Conservation (phyloP, 2,888 invertebrate genomes). For the Leptinotarsa haldemani region DNA sequence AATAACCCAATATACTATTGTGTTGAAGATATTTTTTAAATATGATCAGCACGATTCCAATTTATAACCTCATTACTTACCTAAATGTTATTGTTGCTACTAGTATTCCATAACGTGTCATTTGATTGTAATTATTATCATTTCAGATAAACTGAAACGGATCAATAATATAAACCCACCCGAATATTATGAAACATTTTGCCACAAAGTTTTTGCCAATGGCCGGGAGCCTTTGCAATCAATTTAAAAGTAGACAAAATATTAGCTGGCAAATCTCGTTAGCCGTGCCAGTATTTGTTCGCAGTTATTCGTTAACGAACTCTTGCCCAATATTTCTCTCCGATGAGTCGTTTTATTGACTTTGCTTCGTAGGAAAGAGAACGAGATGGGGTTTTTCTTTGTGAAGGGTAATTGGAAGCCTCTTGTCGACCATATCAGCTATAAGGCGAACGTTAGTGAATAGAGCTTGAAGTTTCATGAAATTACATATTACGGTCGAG, state of each 20-base stretch:
- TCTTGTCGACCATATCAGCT: constrained; percentile 10
- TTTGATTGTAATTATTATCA: no score
- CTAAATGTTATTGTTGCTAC: no score
- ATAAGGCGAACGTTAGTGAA: not conserved
- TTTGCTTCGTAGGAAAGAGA: constrained; percentile 14
- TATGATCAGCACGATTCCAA: no score
- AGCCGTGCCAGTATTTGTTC: constrained; percentile 26
- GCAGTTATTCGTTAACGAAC: constrained; percentile 20
- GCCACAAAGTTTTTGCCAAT: not conserved
- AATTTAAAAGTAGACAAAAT: constrained; percentile 10
- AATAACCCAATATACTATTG: no score
- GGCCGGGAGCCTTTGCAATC: constrained; percentile 4
- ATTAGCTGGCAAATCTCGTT: constrained; percentile 20
- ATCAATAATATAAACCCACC: not conserved
- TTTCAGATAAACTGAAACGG: not conserved
- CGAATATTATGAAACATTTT: not conserved
- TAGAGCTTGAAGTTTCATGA: not conserved
- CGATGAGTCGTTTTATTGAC: constrained; percentile 21
- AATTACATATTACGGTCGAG: not conserved
- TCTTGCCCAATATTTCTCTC: constrained; percentile 14
- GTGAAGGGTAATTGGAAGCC: constrained; percentile 5
- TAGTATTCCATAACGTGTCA: no score
- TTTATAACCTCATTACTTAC: no score
- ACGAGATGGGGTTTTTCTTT: not conserved
- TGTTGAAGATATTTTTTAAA: no score